Conservation (phyloP, 2,888 invertebrate species). For the Troides oblongomaculatus region DNA sequence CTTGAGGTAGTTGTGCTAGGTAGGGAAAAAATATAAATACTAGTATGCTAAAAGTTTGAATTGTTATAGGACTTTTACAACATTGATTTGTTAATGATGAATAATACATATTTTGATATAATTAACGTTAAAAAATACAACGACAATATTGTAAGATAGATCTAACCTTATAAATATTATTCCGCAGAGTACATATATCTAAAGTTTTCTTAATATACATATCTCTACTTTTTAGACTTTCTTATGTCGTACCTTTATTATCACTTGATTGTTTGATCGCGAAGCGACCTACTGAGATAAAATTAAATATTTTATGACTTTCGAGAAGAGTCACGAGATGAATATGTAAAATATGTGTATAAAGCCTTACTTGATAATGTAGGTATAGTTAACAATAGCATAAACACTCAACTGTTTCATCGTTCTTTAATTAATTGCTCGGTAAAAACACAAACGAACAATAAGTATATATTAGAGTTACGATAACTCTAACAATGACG, state of each 20-base stretch:
- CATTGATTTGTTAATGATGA: no score
- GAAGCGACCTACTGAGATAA: conserved; percentile 29
- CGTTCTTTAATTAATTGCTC: background rate
- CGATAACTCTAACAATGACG: no score
- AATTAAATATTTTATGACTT: conserved; percentile 10
- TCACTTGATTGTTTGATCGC: conserved; percentile 12
- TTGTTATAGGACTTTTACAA: no score
- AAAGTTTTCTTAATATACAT: background rate
- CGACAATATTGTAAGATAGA: no score
- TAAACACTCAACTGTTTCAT: background rate
- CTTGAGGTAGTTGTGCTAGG: no score
- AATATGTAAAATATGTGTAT: background rate
- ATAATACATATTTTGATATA: no score
- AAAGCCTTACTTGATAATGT: background rate
- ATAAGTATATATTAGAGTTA: no score
- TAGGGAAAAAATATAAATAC: no score
- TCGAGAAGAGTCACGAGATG: background rate
- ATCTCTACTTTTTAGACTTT: background rate
- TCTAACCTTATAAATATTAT: no score
- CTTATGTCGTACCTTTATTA: conserved; percentile 3
- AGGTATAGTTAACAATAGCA: background rate
- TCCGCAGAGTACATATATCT: background rate
- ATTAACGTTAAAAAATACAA: no score
- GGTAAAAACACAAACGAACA: background rate
- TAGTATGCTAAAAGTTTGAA: no score